These are phyloP conservation scores for Orchesella flavescens DNA, from an alignment of 2,888 invertebrate species.

Conservation along the genomic window DNA sequence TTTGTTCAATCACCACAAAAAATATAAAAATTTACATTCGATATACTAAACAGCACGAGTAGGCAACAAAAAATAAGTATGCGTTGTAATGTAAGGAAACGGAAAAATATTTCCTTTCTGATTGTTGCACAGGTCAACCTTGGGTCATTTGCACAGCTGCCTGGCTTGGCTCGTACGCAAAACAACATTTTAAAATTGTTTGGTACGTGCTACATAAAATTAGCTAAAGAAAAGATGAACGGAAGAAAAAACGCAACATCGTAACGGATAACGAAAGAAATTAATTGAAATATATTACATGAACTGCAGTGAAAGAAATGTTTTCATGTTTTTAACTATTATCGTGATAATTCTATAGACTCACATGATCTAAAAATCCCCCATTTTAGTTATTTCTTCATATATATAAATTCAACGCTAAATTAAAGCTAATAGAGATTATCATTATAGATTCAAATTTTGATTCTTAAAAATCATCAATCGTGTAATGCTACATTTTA, in stretches of 20 bases:
- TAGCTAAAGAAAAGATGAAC: background rate
- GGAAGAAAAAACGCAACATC: background rate
- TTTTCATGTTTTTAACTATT: no score
- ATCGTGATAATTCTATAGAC: no score
- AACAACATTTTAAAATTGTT: constrained; percentile 6
- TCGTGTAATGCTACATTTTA: no score
- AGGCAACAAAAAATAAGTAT: background rate
- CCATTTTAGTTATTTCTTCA: no score
- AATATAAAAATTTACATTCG: constrained; percentile 39
- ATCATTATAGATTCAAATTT: no score
- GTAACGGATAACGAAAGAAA: no score
- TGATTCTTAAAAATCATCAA: no score
- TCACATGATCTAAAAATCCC: no score
- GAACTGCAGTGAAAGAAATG: no score
- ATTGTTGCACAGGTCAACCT: constrained; percentile 25
- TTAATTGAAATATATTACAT: no score
- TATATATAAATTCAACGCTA: no score
- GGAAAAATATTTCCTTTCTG: constrained; percentile 31
- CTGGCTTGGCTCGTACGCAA: background rate
- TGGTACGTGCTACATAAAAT: constrained; percentile 15
- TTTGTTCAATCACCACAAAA: constrained; percentile 13
- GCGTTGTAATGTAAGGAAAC: background rate
- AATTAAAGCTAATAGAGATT: no score
- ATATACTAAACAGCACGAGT: constrained; percentile 13
- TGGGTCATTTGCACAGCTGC: constrained; percentile 35